These are phyloP conservation scores for Musca vetustissima DNA, from an alignment of 1,140 invertebrate genomes.

Conservation along the genomic window DNA sequence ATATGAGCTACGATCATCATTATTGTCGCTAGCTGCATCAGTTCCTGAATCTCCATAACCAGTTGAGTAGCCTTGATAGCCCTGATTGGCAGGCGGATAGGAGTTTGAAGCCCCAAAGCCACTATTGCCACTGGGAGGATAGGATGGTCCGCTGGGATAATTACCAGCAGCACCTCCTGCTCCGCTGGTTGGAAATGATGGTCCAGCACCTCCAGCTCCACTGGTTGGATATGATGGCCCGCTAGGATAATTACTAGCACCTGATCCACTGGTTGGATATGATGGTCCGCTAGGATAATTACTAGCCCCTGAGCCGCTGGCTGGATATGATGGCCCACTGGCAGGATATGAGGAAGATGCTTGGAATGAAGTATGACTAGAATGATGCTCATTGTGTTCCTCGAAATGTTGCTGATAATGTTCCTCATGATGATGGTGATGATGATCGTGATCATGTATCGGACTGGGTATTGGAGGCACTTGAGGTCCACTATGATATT, in stretches of 20 bases:
- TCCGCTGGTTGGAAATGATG: not conserved
- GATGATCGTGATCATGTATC: not conserved
- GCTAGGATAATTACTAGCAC: no score
- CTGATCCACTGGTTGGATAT: no score
- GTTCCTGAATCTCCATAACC: slow-evolving; percentile 29
- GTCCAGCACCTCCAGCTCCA: not conserved
- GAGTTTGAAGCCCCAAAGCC: not conserved
- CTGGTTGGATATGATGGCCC: no score
- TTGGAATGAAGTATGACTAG: not conserved
- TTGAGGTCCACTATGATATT: slow-evolving; percentile 40
- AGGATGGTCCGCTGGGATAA: not conserved
- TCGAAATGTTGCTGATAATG: not conserved
- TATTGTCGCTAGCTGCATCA: slow-evolving; percentile 8
- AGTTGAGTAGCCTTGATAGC: not conserved
- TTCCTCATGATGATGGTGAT: not conserved
- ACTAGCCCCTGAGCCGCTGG: no score
- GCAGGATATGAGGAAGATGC: not conserved
- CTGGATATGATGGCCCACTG: slow-evolving; percentile 10
- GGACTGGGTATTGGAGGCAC: slow-evolving; percentile 5
- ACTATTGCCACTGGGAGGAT: not conserved
- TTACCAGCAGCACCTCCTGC: slow-evolving; percentile 5
- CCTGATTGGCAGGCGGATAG: not conserved
- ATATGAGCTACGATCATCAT: slow-evolving; percentile 39
- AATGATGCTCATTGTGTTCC: not conserved
- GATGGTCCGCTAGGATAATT: no score